Conservation (phyloP, 2,113 vertebrate species). For the Entelurus aequoreus region DNA sequence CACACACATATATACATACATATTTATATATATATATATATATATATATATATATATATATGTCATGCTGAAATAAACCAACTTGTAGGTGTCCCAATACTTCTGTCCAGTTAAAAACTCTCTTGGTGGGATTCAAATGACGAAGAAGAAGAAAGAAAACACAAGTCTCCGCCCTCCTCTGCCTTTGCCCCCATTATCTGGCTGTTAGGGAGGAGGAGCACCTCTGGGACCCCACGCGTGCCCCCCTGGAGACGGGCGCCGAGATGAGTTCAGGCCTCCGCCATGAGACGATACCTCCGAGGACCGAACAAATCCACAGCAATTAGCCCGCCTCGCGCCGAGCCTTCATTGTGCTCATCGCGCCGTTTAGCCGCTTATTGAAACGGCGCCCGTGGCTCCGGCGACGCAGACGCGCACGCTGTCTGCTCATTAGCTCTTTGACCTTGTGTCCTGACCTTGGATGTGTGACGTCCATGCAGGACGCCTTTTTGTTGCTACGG, state of each 20-base stretch:
- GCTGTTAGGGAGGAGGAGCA: conserved; percentile 28
- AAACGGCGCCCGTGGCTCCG: conserved; percentile 18
- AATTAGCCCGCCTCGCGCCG: conserved; percentile 32
- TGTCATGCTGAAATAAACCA: neutral
- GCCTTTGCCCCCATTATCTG: conserved; percentile 32
- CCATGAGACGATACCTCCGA: conserved; percentile 26
- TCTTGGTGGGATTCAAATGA: too few relatives aligned
- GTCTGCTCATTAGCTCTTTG: conserved; percentile 16
- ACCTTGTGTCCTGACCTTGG: conserved; percentile 20
- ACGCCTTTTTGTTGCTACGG: neutral
- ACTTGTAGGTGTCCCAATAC: neutral
- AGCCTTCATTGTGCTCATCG: conserved; percentile 13
- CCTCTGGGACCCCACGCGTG: conserved; percentile 19
- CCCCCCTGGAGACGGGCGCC: conserved; percentile 22
- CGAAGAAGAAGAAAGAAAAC: too few relatives aligned
- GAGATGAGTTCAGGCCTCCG: conserved; percentile 32
- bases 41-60: too few relatives aligned
- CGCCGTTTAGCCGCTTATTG: conserved; percentile 27
- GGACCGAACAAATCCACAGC: conserved; percentile 34
- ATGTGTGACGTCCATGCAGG: neutral
- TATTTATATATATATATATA: too few relatives aligned
- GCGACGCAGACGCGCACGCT: conserved; percentile 4
- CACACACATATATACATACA: too few relatives aligned
- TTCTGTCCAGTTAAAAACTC: too few relatives aligned
- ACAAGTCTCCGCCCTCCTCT: too few relatives aligned